Conservation (phyloP, 2,797 vertebrate genomes). For the Sebastes steindachneri region DNA sequence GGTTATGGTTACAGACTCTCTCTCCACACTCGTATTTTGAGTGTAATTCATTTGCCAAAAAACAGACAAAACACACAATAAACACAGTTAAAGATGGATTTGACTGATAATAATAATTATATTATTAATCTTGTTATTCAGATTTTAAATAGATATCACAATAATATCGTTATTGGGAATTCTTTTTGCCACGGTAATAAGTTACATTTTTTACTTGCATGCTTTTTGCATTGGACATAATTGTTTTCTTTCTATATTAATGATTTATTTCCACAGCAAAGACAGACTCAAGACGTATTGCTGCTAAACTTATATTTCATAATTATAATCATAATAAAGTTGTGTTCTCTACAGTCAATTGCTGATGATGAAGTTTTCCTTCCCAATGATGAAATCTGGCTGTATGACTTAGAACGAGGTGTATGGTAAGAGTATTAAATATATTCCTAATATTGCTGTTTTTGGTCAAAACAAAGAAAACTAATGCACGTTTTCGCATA, state of each 20-base stretch:
- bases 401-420: conserved; percentile 90
- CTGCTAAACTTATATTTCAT: background rate
- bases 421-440: conserved; percentile 86
- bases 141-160: no score
- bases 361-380: conserved; percentile 93
- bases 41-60: no score
- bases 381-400: conserved; percentile 94
- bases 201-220: background rate
- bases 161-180: no score
- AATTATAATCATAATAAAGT: conserved; percentile 6
- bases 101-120: no score
- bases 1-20: no score
- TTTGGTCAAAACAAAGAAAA: background rate
- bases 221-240: background rate
- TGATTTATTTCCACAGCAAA: background rate
- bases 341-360: conserved; percentile 84
- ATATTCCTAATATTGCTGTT: background rate
- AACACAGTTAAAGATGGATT: no score
- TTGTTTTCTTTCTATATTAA: background rate
- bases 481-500: background rate
- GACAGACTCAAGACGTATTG: background rate
- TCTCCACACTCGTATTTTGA: no score
- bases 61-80: no score
- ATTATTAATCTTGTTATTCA: no score
- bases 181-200: no score